Conservation (phyloP, 2,888 invertebrate genomes). For the Caenorhabditis macrosperma region DNA sequence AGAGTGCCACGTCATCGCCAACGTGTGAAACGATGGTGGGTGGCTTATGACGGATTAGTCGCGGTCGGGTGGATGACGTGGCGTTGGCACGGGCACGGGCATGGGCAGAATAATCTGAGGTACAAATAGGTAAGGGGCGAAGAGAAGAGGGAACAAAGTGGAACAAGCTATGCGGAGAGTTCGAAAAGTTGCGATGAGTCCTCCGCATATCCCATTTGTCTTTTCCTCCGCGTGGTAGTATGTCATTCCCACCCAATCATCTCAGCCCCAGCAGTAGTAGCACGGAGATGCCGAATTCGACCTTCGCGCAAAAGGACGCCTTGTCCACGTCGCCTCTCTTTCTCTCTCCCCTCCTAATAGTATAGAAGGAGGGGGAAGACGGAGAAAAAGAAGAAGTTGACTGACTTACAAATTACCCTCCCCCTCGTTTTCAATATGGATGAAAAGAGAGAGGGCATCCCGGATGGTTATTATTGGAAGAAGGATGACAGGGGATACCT, state of each 20-base stretch:
- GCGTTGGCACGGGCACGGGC: neutral
- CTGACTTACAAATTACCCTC: constrained; percentile 47
- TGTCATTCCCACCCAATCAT: constrained; percentile 44
- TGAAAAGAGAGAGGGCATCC: too few species aligned
- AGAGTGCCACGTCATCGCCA: neutral
- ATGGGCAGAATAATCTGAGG: neutral
- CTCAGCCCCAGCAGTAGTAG: neutral
- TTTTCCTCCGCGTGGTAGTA: neutral
- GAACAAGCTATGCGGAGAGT: neutral
- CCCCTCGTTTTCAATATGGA: too few species aligned
- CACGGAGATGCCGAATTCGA: too few species aligned
- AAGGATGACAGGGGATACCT: neutral
- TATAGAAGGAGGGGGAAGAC: constrained; percentile 18
- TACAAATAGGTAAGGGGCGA: too few species aligned
- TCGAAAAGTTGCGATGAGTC: neutral
- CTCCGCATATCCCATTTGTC: constrained; percentile 10
- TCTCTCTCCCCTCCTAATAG: constrained; percentile 39
- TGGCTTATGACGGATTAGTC: constrained; percentile 24
- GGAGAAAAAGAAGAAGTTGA: constrained; percentile 19
- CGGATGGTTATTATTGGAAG: constrained; percentile 15
- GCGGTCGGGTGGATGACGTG: constrained; percentile 1
- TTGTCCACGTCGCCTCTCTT: neutral
- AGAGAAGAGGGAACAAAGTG: too few species aligned
- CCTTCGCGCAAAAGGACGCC: constrained; percentile 31
- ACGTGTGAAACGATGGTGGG: neutral